phyloP scores from a whole-genome alignment of 2,113 vertebrate species.

The Carassius gibelio region DNA sequence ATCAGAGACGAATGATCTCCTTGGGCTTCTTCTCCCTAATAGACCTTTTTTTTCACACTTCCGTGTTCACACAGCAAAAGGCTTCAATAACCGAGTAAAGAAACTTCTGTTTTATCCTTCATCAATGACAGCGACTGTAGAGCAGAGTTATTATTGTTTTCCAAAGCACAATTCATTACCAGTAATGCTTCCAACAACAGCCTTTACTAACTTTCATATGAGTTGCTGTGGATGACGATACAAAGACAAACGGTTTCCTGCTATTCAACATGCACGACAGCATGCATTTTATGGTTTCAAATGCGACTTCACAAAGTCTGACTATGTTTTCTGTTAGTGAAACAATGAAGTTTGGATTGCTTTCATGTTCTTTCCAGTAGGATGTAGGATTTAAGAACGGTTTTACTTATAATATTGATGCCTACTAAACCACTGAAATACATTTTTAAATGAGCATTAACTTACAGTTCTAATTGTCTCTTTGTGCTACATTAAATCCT shows the following conservation, averaged over 20 bases:
- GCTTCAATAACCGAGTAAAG: neutral
- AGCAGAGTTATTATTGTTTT: constrained; percentile 4
- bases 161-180: constrained; percentile 4
- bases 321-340: too few relatives aligned
- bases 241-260: neutral
- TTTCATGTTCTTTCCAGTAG: neutral
- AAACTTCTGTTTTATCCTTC: constrained; percentile 4
- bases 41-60: neutral
- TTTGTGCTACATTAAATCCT: neutral
- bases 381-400: neutral
- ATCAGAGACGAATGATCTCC: constrained; percentile 21
- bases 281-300: neutral
- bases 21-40: neutral
- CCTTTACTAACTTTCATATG: neutral
- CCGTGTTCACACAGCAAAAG: neutral
- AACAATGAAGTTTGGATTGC: neutral
- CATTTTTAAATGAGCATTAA: neutral
- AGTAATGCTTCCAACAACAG: neutral
- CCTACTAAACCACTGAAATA: neutral
- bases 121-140: neutral
- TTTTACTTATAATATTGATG: neutral
- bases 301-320: neutral
- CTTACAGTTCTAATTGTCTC: neutral
- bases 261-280: neutral
- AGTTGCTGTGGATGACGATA: neutral